Evolutionary conservation across 2,113 vertebrate species (phyloP).

Genomic region (Tragulus kanchil): DNA sequence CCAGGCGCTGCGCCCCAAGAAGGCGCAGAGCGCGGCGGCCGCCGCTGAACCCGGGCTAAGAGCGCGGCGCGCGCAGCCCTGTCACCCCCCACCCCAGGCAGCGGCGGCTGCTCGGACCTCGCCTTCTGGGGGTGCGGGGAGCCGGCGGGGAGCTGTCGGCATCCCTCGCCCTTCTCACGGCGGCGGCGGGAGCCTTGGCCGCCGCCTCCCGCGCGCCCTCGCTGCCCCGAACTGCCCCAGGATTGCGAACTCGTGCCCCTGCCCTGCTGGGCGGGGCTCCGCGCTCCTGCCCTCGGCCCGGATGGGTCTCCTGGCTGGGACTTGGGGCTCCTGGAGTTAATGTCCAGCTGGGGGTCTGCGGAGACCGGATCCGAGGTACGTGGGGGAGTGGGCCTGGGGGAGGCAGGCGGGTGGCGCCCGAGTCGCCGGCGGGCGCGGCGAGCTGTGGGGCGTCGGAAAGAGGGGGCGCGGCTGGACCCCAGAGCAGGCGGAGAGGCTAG

Average conservation of each 20-base stretch:
- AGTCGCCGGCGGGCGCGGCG: not conserved
- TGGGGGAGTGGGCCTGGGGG: not conserved
- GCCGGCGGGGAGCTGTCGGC: conserved; percentile 67
- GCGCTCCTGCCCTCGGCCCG: conserved; percentile 76
- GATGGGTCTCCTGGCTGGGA: conserved; percentile 86
- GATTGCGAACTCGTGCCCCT: conserved; percentile 69
- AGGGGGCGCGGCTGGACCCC: not conserved
- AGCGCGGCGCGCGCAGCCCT: conserved; percentile 53
- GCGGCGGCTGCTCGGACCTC: conserved; percentile 61
- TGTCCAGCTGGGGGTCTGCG: conserved; percentile 92
- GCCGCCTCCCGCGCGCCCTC: conserved; percentile 5
- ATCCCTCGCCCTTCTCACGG: conserved; percentile 55
- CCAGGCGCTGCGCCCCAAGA: conserved; percentile 79
- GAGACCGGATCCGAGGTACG: conserved; percentile 96
- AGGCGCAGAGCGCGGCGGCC: conserved; percentile 77
- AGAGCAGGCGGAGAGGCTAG: not conserved
- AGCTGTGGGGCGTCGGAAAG: not conserved
- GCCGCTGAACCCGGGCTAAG: conserved; percentile 69
- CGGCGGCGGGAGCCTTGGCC: conserved; percentile 55
- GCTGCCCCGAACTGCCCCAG: conserved; percentile 26
- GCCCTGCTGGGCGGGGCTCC: conserved; percentile 70
- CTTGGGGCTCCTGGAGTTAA: conserved; percentile 85
- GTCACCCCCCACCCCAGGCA: conserved; percentile 70
- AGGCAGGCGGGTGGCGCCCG: not conserved
- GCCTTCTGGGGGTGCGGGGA: conserved; percentile 51